Conservation (phyloP, 2,113 vertebrate species). For the Entelurus aequoreus region DNA sequence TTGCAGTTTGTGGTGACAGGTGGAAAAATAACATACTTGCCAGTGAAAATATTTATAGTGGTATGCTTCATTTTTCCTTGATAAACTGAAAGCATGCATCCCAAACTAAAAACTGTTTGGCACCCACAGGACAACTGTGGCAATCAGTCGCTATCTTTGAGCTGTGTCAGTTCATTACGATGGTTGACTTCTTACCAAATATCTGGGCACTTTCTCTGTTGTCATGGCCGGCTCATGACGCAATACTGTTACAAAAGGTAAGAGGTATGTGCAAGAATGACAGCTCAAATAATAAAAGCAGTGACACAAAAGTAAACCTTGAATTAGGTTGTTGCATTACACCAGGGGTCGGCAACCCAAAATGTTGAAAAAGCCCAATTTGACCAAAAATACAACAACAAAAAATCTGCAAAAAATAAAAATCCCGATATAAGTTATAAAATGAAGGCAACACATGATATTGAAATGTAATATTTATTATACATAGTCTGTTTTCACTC, state of each 20-base stretch:
- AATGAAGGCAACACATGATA: too few species aligned
- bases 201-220: conserved; percentile 64
- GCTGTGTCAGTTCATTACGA: conserved; percentile 75
- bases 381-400: too few species aligned
- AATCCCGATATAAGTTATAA: too few species aligned
- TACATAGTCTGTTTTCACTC: too few species aligned
- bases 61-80: conserved; percentile 39
- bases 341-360: background rate
- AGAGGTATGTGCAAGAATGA: conserved; percentile 42
- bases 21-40: conserved; percentile 9
- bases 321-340: conserved; percentile 6
- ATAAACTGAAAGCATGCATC: conserved; percentile 42
- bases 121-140: conserved; percentile 53
- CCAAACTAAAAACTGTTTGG: conserved; percentile 41
- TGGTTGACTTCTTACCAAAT: conserved; percentile 72
- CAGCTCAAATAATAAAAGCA: conserved; percentile 29
- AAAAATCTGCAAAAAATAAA: too few species aligned
- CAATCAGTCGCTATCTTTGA: conserved; percentile 60
- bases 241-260: conserved; percentile 46
- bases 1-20: background rate
- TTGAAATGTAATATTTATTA: too few species aligned
- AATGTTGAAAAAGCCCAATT: too few species aligned
- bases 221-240: conserved; percentile 43
- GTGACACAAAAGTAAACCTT: conserved; percentile 22
- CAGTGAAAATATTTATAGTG: background rate